Conservation (phyloP, 2,888 invertebrate species). For the Andrena flavipes region DNA sequence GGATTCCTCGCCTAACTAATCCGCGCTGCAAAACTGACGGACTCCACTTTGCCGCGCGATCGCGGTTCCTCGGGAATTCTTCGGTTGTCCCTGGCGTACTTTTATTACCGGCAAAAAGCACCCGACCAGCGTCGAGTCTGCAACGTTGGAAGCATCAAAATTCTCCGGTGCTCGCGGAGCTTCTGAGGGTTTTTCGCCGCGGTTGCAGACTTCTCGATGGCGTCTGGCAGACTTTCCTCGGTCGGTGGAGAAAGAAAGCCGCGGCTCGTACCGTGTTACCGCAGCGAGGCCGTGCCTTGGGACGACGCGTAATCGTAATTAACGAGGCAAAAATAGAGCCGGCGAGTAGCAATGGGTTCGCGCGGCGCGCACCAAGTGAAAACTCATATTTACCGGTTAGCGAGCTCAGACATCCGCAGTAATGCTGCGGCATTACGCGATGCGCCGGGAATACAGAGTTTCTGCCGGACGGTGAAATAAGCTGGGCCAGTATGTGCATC, state of each 20-base stretch:
- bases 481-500: constrained; percentile 47
- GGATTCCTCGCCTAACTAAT: no score
- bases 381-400: constrained; percentile 81
- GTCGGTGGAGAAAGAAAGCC: constrained; percentile 17
- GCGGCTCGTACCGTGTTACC: constrained; percentile 7
- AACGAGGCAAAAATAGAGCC: constrained; percentile 76
- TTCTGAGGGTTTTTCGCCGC: constrained; percentile 5
- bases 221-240: not conserved
- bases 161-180: not conserved
- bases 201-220: constrained; percentile 14
- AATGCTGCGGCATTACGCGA: constrained; percentile 76
- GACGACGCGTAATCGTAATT: constrained; percentile 78
- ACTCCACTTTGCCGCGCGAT: not conserved
- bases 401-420: constrained; percentile 79
- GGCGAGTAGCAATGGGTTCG: constrained; percentile 46
- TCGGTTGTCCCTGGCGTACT: constrained; percentile 3
- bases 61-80: constrained; percentile 10
- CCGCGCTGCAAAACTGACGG: no score
- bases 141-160: not conserved
- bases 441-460: constrained; percentile 70
- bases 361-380: constrained; percentile 74
- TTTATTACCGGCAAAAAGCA: not conserved
- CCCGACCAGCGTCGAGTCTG: not conserved
- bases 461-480: constrained; percentile 58
- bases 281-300: constrained; percentile 60